phyloP scores from a whole-genome alignment of 2,113 vertebrate genomes.

The Brachionichthys hirsutus region DNA sequence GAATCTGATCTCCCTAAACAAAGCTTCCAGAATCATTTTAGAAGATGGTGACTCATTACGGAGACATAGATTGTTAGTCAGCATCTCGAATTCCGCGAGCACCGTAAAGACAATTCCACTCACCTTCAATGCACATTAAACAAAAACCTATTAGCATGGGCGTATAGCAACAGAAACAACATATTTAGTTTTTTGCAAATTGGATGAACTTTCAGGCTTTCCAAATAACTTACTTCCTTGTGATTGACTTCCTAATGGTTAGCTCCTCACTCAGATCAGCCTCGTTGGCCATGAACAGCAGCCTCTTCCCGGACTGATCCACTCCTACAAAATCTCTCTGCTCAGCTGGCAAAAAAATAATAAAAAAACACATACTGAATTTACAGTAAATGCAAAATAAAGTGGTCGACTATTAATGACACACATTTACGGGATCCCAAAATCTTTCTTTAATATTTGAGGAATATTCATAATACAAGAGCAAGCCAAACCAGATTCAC shows the following conservation, averaged over 20 bases:
- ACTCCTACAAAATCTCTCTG: slow-evolving; percentile 97
- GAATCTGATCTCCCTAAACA: slow-evolving; percentile 29
- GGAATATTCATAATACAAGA: not conserved
- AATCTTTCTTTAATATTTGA: not conserved
- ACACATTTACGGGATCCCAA: not conserved
- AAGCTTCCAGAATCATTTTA: not conserved
- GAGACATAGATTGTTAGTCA: too few species aligned
- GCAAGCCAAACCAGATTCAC: too few species aligned
- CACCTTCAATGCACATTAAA: not conserved
- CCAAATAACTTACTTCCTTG: slow-evolving; percentile 86
- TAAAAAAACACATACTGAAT: too few species aligned
- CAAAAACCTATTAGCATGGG: too few species aligned
- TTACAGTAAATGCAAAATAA: slow-evolving; percentile 42
- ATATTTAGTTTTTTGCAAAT: not conserved
- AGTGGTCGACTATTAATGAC: not conserved
- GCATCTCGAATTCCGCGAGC: too few species aligned
- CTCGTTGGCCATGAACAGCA: slow-evolving; percentile 98
- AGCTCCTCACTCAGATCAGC: slow-evolving; percentile 96
- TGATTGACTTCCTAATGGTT: slow-evolving; percentile 89
- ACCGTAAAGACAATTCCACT: too few species aligned
- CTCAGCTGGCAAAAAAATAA: slow-evolving; percentile 81
- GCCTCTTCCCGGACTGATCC: slow-evolving; percentile 88
- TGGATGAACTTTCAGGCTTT: not conserved
- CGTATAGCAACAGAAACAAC: not conserved
- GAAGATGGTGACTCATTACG: too few species aligned